Evolutionary conservation across 2,113 vertebrate genomes (phyloP).

Genomic region (Lepus timidus): DNA sequence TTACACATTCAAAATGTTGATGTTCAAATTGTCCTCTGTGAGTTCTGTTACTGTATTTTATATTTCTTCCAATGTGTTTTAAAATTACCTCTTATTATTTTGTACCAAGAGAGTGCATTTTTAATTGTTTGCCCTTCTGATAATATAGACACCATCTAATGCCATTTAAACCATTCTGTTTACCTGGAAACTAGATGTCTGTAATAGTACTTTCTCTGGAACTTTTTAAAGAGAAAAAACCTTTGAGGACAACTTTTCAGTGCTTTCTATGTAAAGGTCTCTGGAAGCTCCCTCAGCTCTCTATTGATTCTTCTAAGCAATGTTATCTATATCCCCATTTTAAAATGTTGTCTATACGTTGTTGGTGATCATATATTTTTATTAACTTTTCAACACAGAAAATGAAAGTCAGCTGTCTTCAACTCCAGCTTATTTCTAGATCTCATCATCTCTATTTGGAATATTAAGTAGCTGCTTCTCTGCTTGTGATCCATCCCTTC

Average conservation of each 20-base stretch:
- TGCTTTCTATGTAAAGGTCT: constrained; percentile 18
- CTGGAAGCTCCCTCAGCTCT: constrained; percentile 6
- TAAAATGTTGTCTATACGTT: constrained; percentile 33
- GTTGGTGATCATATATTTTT: constrained; percentile 36
- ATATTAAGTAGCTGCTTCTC: constrained; percentile 25
- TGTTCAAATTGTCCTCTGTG: constrained; percentile 6
- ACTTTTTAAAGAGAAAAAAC: neutral
- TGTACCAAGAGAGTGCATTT: neutral
- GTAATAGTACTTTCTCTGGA: neutral
- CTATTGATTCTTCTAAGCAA: neutral
- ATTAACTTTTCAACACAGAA: constrained; percentile 36
- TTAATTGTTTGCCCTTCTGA: constrained; percentile 19
- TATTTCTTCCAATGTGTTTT: constrained; percentile 24
- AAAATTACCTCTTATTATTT: neutral
- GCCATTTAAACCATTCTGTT: neutral
- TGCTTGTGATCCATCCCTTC: neutral
- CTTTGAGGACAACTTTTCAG: neutral
- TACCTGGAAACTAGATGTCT: constrained; percentile 25
- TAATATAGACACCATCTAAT: constrained; percentile 27
- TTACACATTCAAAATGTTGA: constrained; percentile 38
- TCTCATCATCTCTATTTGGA: neutral
- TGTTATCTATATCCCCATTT: neutral
- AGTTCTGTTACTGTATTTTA: neutral
- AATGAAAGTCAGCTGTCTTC: neutral
- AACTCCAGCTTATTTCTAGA: neutral